These are phyloP conservation scores for Pocillopora grandis DNA, from an alignment of 92 coral and sea anemone genomes.

Conservation along the genomic window DNA sequence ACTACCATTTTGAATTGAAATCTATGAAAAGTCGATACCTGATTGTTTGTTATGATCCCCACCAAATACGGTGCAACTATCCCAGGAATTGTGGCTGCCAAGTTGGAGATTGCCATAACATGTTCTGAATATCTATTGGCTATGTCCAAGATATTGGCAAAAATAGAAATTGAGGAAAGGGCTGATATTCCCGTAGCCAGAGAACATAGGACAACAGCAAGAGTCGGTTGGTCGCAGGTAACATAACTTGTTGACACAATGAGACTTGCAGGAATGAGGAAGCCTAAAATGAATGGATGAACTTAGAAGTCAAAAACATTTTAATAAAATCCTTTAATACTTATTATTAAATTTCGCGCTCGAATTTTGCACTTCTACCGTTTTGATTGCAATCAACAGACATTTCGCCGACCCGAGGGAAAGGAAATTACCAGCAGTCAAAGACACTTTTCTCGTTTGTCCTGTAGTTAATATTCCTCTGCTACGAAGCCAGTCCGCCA, in stretches of 20 bases:
- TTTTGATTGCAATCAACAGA: no score
- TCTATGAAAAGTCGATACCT: slow-evolving; percentile 46
- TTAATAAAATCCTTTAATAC: not conserved
- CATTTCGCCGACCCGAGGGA: not conserved
- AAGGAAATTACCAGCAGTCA: slow-evolving; percentile 65
- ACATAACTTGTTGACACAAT: slow-evolving; percentile 90
- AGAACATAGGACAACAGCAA: slow-evolving; percentile 84
- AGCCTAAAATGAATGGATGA: slow-evolving; percentile 41
- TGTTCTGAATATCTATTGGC: slow-evolving; percentile 95
- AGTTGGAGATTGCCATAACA: slow-evolving; percentile 86
- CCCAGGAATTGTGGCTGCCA: slow-evolving; percentile 85
- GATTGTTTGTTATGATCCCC: slow-evolving; percentile 76
- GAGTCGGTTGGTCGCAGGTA: slow-evolving; percentile 69
- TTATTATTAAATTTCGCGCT: no score
- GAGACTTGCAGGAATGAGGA: slow-evolving; percentile 76
- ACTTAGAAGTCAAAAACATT: no score
- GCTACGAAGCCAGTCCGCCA: slow-evolving; percentile 75
- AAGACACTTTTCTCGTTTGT: slow-evolving; percentile 78
- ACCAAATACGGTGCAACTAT: slow-evolving; percentile 82
- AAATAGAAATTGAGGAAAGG: slow-evolving; percentile 53
- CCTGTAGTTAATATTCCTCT: slow-evolving; percentile 49
- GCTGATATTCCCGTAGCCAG: slow-evolving; percentile 70
- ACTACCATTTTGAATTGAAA: not conserved
- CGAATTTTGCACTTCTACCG: no score
- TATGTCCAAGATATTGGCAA: slow-evolving; percentile 86